Evolutionary conservation across 2,797 vertebrate genomes (phyloP), one percentile per base, ranked within the genome.

Genomic region (Moxostoma hubbsi): DNA sequence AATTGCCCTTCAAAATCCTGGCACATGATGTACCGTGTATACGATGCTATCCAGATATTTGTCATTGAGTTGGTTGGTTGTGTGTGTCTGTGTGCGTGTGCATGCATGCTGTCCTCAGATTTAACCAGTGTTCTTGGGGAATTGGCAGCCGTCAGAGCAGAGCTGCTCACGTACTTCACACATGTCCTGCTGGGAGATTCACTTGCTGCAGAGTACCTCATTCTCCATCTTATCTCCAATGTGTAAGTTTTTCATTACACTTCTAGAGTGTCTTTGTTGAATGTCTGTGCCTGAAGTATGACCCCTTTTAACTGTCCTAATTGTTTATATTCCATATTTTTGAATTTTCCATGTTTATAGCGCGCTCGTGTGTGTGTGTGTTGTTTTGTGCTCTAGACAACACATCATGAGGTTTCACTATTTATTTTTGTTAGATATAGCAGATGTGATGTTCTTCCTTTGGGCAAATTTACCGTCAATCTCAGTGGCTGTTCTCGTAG

Each of bases 391-490:
- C 24, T 24, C 2, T 24, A 24, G 24, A 24, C 24, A 24, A 24
- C 24, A 24, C 24, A 24, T 24, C 24, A 24, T 24, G 24, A 24
- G 24, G 24, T 24, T 24, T 24, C 24, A 24, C 24, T 1, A 24
- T 24, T 24, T 24, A 24, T 55, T 9, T 82, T 54, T 49, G 15
- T 61, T 68, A 99, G 98, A 18, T 99, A 99, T 2, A 87, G 94
- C 5, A 93, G 98, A 81, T 93, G 95, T 80, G 98, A 99, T 63
- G 93, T 98, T 82, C 96, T 99, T 84, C 97, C 97, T 0, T 92
- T 99, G 86, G 98, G 98, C 24, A 99, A 99, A 86, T 99, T 99
- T 87, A 87, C 96, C 0, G 84, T 99, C 71, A 99, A 99, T 89
- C 81, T 99, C 89, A 99, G 97, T 1, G 97, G 97, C 43, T 98